Conservation (phyloP, 2,888 invertebrate genomes). For the Drosophila pullipes region DNA sequence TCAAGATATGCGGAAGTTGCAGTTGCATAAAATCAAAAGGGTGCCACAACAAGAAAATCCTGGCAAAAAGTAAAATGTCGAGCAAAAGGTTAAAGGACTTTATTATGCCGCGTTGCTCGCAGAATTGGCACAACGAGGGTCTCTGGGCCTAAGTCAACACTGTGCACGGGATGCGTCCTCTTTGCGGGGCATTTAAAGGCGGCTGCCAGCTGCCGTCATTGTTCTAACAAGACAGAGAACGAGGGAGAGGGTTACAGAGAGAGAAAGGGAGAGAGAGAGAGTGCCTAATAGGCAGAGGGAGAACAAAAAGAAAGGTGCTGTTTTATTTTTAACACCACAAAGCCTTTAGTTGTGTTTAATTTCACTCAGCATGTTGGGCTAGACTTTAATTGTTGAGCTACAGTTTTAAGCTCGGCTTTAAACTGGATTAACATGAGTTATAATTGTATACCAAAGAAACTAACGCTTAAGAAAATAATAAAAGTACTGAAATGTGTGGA, state of each 20-base stretch:
- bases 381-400: slow-evolving; percentile 8
- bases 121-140: slow-evolving; percentile 12
- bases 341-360: slow-evolving; percentile 15
- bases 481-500: not conserved
- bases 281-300: not conserved
- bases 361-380: slow-evolving; percentile 10
- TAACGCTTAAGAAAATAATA: not conserved
- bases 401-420: not conserved
- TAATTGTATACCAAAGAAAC: not conserved
- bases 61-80: slow-evolving; percentile 34
- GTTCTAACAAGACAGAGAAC: slow-evolving; percentile 14
- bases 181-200: slow-evolving; percentile 59
- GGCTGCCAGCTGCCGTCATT: slow-evolving; percentile 25
- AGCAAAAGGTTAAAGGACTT: slow-evolving; percentile 73
- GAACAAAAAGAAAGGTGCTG: not conserved
- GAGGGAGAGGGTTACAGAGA: not conserved
- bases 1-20: slow-evolving; percentile 67
- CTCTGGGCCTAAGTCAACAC: slow-evolving; percentile 25
- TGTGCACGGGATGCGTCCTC: slow-evolving; percentile 24
- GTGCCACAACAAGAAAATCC: slow-evolving; percentile 13
- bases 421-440: not conserved
- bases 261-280: slow-evolving; percentile 2
- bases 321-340: slow-evolving; percentile 18
- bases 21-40: slow-evolving; percentile 44
- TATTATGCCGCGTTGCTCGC: slow-evolving; percentile 43